Conservation (phyloP, 2,888 invertebrate species). For the Xylocampa areola region DNA sequence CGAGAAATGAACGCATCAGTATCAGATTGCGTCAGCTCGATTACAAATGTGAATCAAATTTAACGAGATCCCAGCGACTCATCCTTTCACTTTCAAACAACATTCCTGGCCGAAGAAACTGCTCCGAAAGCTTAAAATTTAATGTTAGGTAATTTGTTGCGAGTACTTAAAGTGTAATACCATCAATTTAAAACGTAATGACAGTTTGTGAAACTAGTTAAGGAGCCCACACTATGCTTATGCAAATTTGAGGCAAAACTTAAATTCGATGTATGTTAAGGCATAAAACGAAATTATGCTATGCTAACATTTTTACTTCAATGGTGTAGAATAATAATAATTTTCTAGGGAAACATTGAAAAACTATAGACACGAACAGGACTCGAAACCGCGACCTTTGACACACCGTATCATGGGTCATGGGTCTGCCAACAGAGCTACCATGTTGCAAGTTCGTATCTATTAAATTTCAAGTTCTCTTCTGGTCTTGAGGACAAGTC, state of each 20-base stretch:
- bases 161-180: slow-evolving; percentile 44
- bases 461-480: too few species aligned
- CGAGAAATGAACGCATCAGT: slow-evolving; percentile 64
- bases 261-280: slow-evolving; percentile 54
- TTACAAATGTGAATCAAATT: slow-evolving; percentile 67
- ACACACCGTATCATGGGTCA: too few species aligned
- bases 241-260: slow-evolving; percentile 58
- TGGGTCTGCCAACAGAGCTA: too few species aligned
- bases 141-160: slow-evolving; percentile 53
- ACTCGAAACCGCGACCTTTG: too few species aligned
- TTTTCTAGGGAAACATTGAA: too few species aligned
- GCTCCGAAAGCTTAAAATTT: slow-evolving; percentile 37
- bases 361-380: too few species aligned
- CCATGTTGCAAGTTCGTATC: too few species aligned
- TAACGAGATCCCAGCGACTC: slow-evolving; percentile 48
- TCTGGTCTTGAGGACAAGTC: too few species aligned
- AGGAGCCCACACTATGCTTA: slow-evolving; percentile 57
- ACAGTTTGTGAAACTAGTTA: slow-evolving; percentile 56
- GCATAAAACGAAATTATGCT: too few species aligned
- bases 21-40: slow-evolving; percentile 59
- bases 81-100: slow-evolving; percentile 77
- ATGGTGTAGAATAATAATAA: too few species aligned
- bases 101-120: slow-evolving; percentile 49
- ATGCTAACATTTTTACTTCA: too few species aligned
- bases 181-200: slow-evolving; percentile 51